Conservation (phyloP, 2,888 invertebrate genomes). For the Scrobipalpa costella region DNA sequence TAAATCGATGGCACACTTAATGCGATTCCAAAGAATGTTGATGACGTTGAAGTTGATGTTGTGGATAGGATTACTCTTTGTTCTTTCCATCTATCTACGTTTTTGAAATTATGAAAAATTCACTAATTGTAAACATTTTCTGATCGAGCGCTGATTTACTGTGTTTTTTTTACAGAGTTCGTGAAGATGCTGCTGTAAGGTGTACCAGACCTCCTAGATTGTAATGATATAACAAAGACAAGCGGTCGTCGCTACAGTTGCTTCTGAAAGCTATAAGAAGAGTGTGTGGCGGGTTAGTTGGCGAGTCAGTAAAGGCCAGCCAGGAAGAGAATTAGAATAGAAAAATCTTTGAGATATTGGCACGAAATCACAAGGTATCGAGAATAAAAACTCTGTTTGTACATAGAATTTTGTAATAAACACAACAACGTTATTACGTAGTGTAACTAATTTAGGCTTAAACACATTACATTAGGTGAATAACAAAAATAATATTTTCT, state of each 20-base stretch:
- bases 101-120: background rate
- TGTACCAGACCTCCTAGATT: conserved; percentile 63
- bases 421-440: conserved; percentile 41
- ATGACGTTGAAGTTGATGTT: too few species aligned
- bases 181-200: conserved; percentile 81
- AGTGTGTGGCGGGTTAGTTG: background rate
- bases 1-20: too few species aligned
- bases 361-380: background rate
- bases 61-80: too few species aligned
- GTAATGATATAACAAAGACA: conserved; percentile 46
- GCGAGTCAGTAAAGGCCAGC: too few species aligned
- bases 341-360: background rate
- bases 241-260: conserved; percentile 29
- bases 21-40: too few species aligned
- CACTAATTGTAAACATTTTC: background rate
- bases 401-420: conserved; percentile 51
- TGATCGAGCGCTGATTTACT: background rate
- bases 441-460: conserved; percentile 45
- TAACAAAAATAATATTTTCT: conserved; percentile 15
- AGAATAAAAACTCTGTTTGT: conserved; percentile 34
- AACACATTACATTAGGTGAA: conserved; percentile 16
- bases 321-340: background rate
- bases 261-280: background rate
- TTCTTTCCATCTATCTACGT: too few species aligned
- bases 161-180: conserved; percentile 75